A percentile compares a stretch with the other conserved stretches of the same genome.
These are phyloP conservation scores for Lasioglossum baleicum DNA, from an alignment of 1,140 invertebrate genomes.

Conservation along the genomic window DNA sequence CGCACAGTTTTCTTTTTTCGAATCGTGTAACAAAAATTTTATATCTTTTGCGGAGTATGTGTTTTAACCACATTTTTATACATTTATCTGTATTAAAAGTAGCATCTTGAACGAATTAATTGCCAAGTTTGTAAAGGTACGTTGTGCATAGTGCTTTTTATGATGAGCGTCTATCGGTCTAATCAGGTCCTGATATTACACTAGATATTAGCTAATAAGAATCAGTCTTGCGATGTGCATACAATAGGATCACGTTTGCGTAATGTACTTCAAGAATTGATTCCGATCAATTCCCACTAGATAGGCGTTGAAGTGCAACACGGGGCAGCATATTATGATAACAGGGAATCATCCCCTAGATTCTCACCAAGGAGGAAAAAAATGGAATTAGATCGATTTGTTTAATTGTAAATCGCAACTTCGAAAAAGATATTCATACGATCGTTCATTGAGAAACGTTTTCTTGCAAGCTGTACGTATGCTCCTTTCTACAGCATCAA, in stretches of 20 bases:
- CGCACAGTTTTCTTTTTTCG: neutral
- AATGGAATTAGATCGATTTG: neutral
- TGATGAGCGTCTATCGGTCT: conserved; percentile 50
- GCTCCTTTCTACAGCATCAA: neutral
- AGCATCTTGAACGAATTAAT: neutral
- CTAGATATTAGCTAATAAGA: conserved; percentile 4
- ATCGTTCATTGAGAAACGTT: neutral
- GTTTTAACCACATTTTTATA: too few relatives aligned
- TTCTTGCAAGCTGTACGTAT: neutral
- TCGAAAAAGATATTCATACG: neutral
- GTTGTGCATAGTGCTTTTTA: conserved; percentile 21
- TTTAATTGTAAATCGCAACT: neutral
- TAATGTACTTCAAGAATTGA: conserved; percentile 48
- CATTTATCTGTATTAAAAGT: neutral
- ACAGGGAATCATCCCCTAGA: neutral
- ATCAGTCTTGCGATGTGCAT: neutral
- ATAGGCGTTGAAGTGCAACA: conserved; percentile 61
- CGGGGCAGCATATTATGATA: conserved; percentile 40
- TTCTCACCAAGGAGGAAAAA: neutral
- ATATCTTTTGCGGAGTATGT: too few relatives aligned
- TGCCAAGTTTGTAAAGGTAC: neutral
- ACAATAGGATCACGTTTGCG: conserved; percentile 20
- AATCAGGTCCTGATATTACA: conserved; percentile 21
- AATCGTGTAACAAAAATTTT: conserved; percentile 19
- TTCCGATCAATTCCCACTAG: conserved; percentile 61